A percentile compares a stretch with the other conserved stretches of the same genome.
Conservation (phyloP, 2,888 invertebrate genomes). For the Drosophila multiciliata region DNA sequence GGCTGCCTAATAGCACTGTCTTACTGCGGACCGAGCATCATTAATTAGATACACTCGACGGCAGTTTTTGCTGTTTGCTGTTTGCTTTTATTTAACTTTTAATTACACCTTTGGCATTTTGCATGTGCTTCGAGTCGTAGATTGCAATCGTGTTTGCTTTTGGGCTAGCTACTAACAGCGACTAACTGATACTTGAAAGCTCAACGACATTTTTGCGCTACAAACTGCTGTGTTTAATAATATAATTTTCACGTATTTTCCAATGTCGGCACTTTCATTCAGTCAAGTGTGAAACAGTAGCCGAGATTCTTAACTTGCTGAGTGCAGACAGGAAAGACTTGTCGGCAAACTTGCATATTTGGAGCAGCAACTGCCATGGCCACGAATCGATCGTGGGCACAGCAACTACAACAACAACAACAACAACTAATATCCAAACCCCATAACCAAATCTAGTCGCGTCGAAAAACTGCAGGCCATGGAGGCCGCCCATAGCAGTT, state of each 20-base stretch:
- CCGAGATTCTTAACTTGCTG: constrained; percentile 37
- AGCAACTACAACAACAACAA: constrained; percentile 6
- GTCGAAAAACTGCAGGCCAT: constrained; percentile 71
- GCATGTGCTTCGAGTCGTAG: constrained; percentile 37
- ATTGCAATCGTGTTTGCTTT: constrained; percentile 11
- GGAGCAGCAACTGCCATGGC: constrained; percentile 74
- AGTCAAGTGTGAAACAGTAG: constrained; percentile 36
- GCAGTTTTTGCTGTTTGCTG: constrained; percentile 28
- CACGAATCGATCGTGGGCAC: constrained; percentile 52
- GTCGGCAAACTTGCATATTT: constrained; percentile 62
- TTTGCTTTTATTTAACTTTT: constrained; percentile 66
- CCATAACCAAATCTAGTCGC: constrained; percentile 49
- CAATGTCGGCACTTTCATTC: constrained; percentile 47
- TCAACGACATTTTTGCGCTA: constrained; percentile 12
- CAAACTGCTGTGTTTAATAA: constrained; percentile 17
- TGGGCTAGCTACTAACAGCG: constrained; percentile 1
- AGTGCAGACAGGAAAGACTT: constrained; percentile 71
- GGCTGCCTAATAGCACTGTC: constrained; percentile 65
- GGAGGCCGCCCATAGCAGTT: constrained; percentile 66
- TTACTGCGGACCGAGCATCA: constrained; percentile 62
- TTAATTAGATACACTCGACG: constrained; percentile 58
- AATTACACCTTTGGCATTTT: constrained; percentile 80
- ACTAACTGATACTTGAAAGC: not conserved
- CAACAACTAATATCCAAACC: constrained; percentile 25
- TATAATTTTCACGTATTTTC: not conserved